Evolutionary conservation across 2,113 vertebrate genomes (phyloP).

Genomic region (Pterocles gutturalis): DNA sequence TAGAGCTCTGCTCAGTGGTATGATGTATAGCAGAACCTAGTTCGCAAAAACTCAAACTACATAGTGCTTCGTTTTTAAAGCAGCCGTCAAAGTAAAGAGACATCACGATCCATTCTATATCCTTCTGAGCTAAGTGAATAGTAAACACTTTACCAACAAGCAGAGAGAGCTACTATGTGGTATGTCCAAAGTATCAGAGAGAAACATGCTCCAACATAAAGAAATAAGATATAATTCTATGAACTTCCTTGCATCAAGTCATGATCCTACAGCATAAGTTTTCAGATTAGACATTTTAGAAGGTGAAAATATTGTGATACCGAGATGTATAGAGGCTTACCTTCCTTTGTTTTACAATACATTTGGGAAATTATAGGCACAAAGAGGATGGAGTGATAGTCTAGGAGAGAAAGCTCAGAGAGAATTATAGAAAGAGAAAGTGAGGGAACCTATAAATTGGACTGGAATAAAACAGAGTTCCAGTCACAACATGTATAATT

Average conservation of each 20-base stretch:
- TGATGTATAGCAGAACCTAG: not conserved
- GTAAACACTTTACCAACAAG: not conserved
- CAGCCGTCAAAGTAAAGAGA: not conserved
- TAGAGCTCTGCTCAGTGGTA: not conserved
- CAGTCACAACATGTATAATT: not conserved
- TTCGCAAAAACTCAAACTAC: not conserved
- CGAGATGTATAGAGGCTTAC: not conserved
- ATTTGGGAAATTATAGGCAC: not conserved
- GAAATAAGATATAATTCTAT: not conserved
- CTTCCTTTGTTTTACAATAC: not conserved
- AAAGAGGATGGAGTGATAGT: not conserved
- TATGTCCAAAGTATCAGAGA: not conserved
- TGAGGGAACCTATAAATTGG: not conserved
- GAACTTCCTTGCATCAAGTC: not conserved
- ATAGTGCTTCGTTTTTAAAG: not conserved
- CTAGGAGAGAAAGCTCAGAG: not conserved
- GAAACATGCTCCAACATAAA: not conserved
- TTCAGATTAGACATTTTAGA: not conserved
- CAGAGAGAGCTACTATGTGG: not conserved
- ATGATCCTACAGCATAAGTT: not conserved
- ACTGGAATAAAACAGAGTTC: not conserved
- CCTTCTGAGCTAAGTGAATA: not conserved
- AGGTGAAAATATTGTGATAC: not conserved
- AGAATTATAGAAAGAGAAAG: not conserved
- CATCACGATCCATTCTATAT: accelerated